These are phyloP conservation scores for Nylanderia fulva DNA, from an alignment of 1,140 invertebrate species.

Conservation along the genomic window DNA sequence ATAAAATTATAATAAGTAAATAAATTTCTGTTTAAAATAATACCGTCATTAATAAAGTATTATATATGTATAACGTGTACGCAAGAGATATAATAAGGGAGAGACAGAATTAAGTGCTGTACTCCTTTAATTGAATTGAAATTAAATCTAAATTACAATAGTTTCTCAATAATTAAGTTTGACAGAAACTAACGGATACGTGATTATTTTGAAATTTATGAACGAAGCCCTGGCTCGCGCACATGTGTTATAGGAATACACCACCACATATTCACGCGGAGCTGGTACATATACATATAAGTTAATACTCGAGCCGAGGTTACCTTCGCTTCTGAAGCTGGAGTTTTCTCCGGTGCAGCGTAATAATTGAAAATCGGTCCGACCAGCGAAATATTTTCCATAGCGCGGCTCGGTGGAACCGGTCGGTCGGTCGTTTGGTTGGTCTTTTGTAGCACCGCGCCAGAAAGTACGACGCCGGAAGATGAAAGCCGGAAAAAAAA, in stretches of 20 bases:
- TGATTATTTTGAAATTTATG: background rate
- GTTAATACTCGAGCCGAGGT: constrained; percentile 1
- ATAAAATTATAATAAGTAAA: background rate
- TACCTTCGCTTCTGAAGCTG: constrained; percentile 5
- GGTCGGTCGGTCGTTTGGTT: constrained; percentile 11
- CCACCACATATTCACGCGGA: background rate
- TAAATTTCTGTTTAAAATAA: background rate
- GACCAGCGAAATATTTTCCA: constrained; percentile 54
- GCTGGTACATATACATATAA: no score
- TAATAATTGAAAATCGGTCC: constrained; percentile 61
- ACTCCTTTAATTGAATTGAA: background rate
- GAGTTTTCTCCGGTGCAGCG: constrained; percentile 1
- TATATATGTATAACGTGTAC: background rate
- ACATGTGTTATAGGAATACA: background rate
- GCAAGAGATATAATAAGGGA: no score
- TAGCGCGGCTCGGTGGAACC: background rate
- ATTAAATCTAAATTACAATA: background rate
- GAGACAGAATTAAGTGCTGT: background rate
- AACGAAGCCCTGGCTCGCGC: background rate
- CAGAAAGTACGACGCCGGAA: constrained; percentile 19
- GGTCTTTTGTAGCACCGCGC: constrained; percentile 40
- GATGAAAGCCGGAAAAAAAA: constrained; percentile 53
- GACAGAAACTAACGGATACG: background rate
- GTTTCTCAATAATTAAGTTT: background rate
- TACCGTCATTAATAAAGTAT: background rate